Base-by-base conservation (phyloP, 1,140 invertebrate species). In the Drosophila lacteicornis region DNA sequence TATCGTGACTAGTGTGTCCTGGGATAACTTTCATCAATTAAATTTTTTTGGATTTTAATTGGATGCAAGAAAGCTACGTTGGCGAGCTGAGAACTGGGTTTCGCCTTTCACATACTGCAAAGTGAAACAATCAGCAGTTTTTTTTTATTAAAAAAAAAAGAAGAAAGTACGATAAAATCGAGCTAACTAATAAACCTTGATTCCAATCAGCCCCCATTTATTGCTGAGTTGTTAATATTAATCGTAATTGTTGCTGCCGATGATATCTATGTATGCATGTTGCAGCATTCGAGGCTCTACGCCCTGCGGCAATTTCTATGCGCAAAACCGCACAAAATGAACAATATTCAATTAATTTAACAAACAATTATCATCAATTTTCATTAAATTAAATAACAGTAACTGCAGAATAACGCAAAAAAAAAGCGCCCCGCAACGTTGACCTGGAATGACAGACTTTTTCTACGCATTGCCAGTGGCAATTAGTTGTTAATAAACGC, bases 361-460 rank as follows among this genome's bases (percentile, higher is more conserved):
- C 51, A 79, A 82, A 75, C 69, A 53, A 80, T 83, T 56, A 77
- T 70, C 78, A 87, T 87, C 75, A 87, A 80, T 86, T 88, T 82
- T 70, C 80, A 87, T 88, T 67, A 73, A 78, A 87, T 82, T 59
- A 75, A 79, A 79, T 78, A 74, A 73, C 45, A 68, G 22, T 38
- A 68, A 56, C 63, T 57, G 49, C 53, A 13, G 13, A 55, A 36
- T 12, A 45, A 47, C 22, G 36, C 4, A 36, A 42, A 50, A 13
- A 12, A 61, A 40, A 51, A 51, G 56, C 25, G 3, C 17, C 8
- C 19, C 38, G 51, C 33, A 2, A 56, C 36, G 13, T 25, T 60
- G 27, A 43, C 46, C 46, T 33, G 53, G 13, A 69, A 73, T 59
- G 70, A 73, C 38, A 55, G 55, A 69, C 17, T 55, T 68, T 53